Conservation (phyloP, 1,140 invertebrate genomes). For the Homarus americanus region DNA sequence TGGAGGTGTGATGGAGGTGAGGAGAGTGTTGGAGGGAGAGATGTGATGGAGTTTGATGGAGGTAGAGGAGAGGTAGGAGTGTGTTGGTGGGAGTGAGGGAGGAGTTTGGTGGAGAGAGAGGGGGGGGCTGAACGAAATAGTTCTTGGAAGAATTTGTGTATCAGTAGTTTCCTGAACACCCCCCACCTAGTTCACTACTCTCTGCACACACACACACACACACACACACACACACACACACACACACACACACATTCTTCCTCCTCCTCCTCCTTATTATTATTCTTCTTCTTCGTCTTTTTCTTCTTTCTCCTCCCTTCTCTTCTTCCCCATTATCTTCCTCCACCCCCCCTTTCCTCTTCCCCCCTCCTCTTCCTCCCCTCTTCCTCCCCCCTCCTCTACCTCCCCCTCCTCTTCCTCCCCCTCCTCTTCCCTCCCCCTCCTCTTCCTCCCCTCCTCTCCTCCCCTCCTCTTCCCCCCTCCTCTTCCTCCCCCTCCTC, state of each 20-base stretch:
- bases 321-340: neutral
- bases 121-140: neutral
- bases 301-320: neutral
- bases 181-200: too few species aligned
- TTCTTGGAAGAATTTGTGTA: neutral
- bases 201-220: too few species aligned
- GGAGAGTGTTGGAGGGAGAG: neutral
- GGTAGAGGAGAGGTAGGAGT: neutral
- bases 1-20: neutral
- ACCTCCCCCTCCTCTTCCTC: neutral
- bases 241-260: too few species aligned
- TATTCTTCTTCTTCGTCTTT: too few species aligned
- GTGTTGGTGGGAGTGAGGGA: too few species aligned
- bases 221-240: neutral
- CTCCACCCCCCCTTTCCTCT: neutral
- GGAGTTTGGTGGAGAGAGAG: too few species aligned
- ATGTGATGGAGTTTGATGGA: neutral
- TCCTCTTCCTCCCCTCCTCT: neutral
- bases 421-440: neutral
- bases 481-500: neutral
- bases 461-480: neutral
- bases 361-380: too few species aligned
- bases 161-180: neutral
- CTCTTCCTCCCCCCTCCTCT: too few species aligned
- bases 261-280: too few species aligned